Evolutionary conservation across 2,797 vertebrate species (phyloP).

Genomic region (Darevskia nairensis): DNA sequence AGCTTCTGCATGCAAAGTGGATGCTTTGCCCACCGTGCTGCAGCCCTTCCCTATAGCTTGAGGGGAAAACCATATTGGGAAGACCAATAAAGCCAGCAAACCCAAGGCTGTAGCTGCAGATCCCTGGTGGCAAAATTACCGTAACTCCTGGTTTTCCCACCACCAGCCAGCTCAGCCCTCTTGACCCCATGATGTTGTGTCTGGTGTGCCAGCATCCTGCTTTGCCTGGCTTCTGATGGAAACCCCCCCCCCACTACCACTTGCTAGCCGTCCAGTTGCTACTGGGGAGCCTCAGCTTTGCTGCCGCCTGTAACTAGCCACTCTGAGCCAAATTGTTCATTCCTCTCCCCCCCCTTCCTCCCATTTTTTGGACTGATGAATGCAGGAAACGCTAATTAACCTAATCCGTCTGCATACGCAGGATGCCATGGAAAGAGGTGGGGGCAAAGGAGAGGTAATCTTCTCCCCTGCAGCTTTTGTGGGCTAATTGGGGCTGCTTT

Average conservation of each 20-base stretch:
- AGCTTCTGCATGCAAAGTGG: background rate
- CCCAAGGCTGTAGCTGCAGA: too few relatives aligned
- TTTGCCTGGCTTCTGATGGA: background rate
- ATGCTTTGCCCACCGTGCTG: background rate
- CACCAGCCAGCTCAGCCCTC: background rate
- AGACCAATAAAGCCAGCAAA: too few relatives aligned
- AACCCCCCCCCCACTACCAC: fast-evolving
- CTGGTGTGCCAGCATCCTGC: too few relatives aligned
- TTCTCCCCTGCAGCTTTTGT: background rate
- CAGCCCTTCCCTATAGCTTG: too few relatives aligned
- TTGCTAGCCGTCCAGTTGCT: background rate
- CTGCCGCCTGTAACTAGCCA: fast-evolving
- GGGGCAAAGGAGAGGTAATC: background rate
- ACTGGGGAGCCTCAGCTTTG: background rate
- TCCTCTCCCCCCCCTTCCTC: background rate
- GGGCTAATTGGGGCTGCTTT: background rate
- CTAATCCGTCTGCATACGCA: background rate
- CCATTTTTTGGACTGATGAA: background rate
- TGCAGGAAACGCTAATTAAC: background rate
- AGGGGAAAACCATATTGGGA: too few relatives aligned
- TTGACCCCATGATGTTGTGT: background rate
- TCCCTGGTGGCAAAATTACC: too few relatives aligned
- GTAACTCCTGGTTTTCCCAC: background rate
- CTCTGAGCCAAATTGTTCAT: background rate
- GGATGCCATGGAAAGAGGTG: background rate